These are phyloP conservation scores for Tenthredo mesomela DNA, from an alignment of 2,888 invertebrate genomes.

Conservation along the genomic window DNA sequence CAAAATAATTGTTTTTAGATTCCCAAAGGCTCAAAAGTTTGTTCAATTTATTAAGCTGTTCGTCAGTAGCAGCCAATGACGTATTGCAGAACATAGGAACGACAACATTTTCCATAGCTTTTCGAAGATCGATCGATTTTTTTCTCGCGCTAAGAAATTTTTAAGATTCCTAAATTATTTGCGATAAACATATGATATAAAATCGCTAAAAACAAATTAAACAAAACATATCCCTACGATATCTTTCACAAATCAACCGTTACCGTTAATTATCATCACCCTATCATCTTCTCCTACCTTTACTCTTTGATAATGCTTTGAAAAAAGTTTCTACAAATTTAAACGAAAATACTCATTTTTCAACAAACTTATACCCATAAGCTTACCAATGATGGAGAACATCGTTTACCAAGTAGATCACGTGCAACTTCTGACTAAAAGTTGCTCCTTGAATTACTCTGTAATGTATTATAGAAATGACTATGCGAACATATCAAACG, in stretches of 20 bases:
- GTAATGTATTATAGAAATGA: slow-evolving; percentile 68
- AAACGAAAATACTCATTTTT: slow-evolving; percentile 43
- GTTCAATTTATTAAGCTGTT: slow-evolving; percentile 93
- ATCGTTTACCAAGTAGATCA: slow-evolving; percentile 99
- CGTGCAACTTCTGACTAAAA: slow-evolving; percentile 96
- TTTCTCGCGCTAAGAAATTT: slow-evolving; percentile 91
- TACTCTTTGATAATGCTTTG: neutral
- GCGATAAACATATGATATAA: slow-evolving; percentile 56
- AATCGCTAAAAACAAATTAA: neutral
- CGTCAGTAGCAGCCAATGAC: slow-evolving; percentile 88
- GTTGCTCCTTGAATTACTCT: slow-evolving; percentile 85
- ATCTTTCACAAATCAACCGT: slow-evolving; percentile 23
- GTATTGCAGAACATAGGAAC: slow-evolving; percentile 99
- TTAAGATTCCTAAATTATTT: slow-evolving; percentile 24
- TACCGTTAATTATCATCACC: neutral
- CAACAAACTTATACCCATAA: slow-evolving; percentile 52
- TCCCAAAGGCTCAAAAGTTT: slow-evolving; percentile 98
- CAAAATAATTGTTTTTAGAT: slow-evolving; percentile 95
- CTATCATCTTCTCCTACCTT: neutral
- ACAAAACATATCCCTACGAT: neutral
- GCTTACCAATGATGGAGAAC: slow-evolving; percentile 98
- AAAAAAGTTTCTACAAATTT: neutral
- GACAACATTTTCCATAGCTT: slow-evolving; percentile 95
- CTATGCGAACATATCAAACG: slow-evolving; percentile 31
- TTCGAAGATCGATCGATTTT: slow-evolving; percentile 95